Percentiles rank a stretch among this genome's conserved stretches.
phyloP scores from a whole-genome alignment of 2,888 invertebrate genomes.

The Ecdyonurus torrentis region DNA sequence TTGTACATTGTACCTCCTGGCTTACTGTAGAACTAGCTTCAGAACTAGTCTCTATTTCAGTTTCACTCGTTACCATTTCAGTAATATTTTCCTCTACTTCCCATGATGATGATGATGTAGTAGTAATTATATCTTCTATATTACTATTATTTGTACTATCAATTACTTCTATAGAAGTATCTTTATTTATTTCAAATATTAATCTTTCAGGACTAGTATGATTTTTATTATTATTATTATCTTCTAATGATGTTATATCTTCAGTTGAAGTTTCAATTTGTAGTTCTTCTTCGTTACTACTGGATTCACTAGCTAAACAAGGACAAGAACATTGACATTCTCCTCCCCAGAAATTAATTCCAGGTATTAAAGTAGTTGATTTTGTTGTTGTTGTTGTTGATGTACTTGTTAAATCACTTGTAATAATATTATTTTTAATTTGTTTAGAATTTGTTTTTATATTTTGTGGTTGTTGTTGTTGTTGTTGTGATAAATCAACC shows the following conservation, averaged over 20 bases:
- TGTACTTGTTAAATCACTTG: background rate
- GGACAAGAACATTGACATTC: conserved; percentile 53
- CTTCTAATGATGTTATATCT: too few relatives aligned
- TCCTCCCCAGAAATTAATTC: conserved; percentile 10
- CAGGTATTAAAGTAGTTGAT: conserved; percentile 8
- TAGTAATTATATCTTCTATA: background rate
- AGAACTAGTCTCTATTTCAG: conserved; percentile 5
- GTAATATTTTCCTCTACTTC: background rate
- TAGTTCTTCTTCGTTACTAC: conserved; percentile 20
- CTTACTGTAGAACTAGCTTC: conserved; percentile 1
- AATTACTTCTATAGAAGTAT: conserved; percentile 6
- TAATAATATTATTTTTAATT: background rate
- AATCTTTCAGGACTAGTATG: background rate
- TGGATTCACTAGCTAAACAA: conserved; percentile 34
- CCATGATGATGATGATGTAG: background rate
- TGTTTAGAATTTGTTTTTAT: background rate
- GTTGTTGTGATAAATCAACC: background rate
- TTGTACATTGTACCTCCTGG: conserved; percentile 21
- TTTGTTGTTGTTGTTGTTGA: background rate
- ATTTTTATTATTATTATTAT: background rate
- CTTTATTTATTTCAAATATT: conserved; percentile 1
- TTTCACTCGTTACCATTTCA: conserved; percentile 1
- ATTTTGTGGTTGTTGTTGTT: too few relatives aligned
- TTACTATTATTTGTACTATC: background rate
- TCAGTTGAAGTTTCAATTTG: conserved; percentile 6